phyloP scores from a whole-genome alignment of 2,888 invertebrate species.

The Meta bourneti region DNA sequence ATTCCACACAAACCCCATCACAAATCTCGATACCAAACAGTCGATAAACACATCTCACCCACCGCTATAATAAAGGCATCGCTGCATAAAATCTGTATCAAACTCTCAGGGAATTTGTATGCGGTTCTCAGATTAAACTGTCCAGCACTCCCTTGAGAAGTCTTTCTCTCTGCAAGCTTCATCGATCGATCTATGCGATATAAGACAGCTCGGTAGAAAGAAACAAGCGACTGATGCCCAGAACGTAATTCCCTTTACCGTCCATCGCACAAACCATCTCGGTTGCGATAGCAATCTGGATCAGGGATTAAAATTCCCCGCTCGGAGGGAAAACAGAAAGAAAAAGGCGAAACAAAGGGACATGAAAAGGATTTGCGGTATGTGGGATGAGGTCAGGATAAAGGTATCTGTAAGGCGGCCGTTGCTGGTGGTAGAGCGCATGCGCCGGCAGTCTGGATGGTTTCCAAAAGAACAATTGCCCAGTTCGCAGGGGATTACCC shows the following conservation, averaged over 20 bases:
- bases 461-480: neutral
- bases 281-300: neutral
- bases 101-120: too few relatives aligned
- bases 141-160: too few relatives aligned
- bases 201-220: neutral
- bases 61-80: too few relatives aligned
- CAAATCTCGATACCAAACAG: too few relatives aligned
- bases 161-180: too few relatives aligned
- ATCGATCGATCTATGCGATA: neutral
- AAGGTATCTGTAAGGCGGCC: constrained; percentile 21
- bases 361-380: neutral
- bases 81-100: too few relatives aligned
- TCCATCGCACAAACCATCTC: constrained; percentile 11
- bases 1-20: too few relatives aligned
- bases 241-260: constrained; percentile 10
- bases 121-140: too few relatives aligned
- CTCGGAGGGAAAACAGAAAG: neutral
- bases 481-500: too few relatives aligned
- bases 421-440: constrained; percentile 6
- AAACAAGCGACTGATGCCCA: neutral
- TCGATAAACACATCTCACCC: too few relatives aligned
- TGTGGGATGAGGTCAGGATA: constrained; percentile 46
- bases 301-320: constrained; percentile 17
- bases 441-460: constrained; percentile 25
- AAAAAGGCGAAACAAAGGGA: neutral